Evolutionary conservation across 2,113 vertebrate species (phyloP).

Genomic region (Pseudopodoces humilis): DNA sequence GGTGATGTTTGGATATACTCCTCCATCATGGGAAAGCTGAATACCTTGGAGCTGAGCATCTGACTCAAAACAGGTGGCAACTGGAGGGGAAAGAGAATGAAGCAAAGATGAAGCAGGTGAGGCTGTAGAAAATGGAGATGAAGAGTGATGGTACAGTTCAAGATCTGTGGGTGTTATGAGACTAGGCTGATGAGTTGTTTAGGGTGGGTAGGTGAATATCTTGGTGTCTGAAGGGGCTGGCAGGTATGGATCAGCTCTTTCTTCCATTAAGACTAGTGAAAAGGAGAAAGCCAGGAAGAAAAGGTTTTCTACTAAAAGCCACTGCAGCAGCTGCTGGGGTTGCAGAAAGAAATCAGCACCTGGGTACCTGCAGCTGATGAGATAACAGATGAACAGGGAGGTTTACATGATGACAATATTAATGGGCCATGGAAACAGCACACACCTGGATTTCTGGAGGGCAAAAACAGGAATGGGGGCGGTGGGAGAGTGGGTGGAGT

Average conservation of each 20-base stretch:
- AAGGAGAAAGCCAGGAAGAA: not conserved
- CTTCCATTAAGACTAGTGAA: not conserved
- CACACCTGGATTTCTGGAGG: not conserved
- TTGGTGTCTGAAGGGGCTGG: not conserved
- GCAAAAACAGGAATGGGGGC: not conserved
- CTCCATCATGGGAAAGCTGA: not conserved
- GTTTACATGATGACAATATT: not conserved
- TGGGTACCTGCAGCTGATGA: not conserved
- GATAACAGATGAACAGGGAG: not conserved
- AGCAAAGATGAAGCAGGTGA: not conserved
- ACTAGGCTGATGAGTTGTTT: not conserved
- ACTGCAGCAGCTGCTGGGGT: not conserved
- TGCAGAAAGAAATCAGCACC: not conserved
- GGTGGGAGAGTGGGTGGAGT: not conserved
- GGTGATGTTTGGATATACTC: not conserved
- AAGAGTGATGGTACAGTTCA: not conserved
- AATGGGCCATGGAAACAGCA: not conserved
- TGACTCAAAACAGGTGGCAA: not conserved
- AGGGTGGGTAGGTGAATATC: not conserved
- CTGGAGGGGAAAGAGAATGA: not conserved
- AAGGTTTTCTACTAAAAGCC: not conserved
- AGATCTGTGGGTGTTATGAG: not conserved
- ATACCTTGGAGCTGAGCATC: not conserved
- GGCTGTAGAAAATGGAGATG: not conserved
- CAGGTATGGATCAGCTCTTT: not conserved